Evolutionary conservation across 64 coral and sea anemone species (phyloP), one percentile per base, ranked within the genome.

Genomic region (Acropora tenuis): DNA sequence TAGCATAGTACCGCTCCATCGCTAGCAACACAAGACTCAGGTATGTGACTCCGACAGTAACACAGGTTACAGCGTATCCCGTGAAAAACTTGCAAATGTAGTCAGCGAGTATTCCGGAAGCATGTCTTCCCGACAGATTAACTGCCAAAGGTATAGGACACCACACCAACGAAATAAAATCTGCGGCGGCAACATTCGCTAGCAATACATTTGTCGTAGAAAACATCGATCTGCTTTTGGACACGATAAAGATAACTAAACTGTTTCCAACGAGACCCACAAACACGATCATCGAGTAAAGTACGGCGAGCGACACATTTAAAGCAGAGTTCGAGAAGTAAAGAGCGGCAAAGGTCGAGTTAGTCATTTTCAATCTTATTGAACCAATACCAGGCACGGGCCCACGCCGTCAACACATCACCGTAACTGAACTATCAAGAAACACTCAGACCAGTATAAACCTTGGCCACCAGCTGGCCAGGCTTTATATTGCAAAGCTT

Each of bases 171-270:
- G 87, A 86, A 9, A 96, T 71, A 13, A 89, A 48, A 17, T 96
- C 95, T 3, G 87, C 90, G 4, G 73, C 61, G 0, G 95, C 95
- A 6, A 96, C 48, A 69, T 96, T 96, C 1, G 83, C 87, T 49
- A 96, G 87, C 10, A 93, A 42, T 49, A 96, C 80, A 69, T 96
- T 96, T 41, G 94, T 96, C 0, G 91, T 75, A 3, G 94, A 90
- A 18, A 87, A 66, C 87, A 96, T 83, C 1, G 80, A 71, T 8
- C 91, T 60, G 2, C 78, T 93, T 45, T 82, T 92, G 10, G 74
- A 79, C 10, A 96, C 94, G 4, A 92, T 80, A 17, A 53, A n/a
- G 20, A 92, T 69, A 10, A 96, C 90, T 1, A 96, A 78, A 18
- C 86, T 71, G 20, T 96, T 96, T 52, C 94, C 94, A 66, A 57